Conservation (phyloP, 35 echinoderm and acorn worm genomes). For the Nesometra sesokonis region DNA sequence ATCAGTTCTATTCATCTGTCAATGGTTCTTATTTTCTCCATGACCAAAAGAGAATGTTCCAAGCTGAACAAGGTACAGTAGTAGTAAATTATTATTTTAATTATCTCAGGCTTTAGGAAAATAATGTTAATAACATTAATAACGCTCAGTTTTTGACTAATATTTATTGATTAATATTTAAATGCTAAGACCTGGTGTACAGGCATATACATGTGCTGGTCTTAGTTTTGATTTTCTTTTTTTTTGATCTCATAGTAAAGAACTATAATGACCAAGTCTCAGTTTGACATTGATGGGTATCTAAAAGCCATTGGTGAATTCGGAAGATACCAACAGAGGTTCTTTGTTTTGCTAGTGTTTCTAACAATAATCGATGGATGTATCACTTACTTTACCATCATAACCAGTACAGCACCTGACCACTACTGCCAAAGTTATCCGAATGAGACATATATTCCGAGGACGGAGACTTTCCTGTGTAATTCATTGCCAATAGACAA, state of each 20-base stretch:
- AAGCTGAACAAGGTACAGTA: too few relatives aligned
- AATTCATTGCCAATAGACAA: neutral
- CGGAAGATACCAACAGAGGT: neutral
- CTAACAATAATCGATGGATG: neutral
- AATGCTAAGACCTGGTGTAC: too few relatives aligned
- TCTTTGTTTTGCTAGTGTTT: neutral
- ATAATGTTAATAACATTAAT: too few relatives aligned
- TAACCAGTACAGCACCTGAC: neutral
- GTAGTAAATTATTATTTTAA: too few relatives aligned
- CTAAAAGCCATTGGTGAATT: neutral
- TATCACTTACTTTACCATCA: neutral
- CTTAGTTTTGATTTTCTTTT: too few relatives aligned
- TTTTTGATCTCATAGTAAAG: neutral
- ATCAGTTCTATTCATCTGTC: too few relatives aligned
- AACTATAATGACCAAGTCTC: neutral
- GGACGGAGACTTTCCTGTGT: neutral
- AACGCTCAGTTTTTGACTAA: too few relatives aligned
- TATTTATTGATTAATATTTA: too few relatives aligned
- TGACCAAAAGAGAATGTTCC: too few relatives aligned
- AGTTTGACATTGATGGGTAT: neutral
- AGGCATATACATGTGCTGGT: too few relatives aligned
- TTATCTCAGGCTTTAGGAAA: too few relatives aligned
- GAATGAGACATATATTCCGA: neutral
- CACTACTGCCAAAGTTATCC: neutral
- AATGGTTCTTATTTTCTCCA: too few relatives aligned